Percentiles rank a stretch among this genome's conserved stretches.
Conservation (phyloP, 2,797 vertebrate genomes). For the Dendrocincla fuliginosa region DNA sequence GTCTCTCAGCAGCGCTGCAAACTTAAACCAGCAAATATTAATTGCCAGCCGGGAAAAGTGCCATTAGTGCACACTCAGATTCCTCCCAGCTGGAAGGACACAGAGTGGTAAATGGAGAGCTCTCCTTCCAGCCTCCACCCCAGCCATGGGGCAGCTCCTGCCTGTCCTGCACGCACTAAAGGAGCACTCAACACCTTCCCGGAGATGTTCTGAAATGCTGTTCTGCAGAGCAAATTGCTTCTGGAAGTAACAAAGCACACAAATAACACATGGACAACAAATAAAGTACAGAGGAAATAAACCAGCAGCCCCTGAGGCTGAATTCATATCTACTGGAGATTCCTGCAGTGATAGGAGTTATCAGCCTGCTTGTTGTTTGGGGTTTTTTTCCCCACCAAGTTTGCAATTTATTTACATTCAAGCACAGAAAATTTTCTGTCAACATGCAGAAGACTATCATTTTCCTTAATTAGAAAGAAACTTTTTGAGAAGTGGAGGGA, state of each 20-base stretch:
- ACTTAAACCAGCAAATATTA: slow-evolving; percentile 16
- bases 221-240: not conserved
- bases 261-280: not conserved
- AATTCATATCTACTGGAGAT: not conserved
- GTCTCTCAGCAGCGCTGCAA: not conserved
- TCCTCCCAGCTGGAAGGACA: slow-evolving; percentile 26
- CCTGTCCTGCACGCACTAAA: not conserved
- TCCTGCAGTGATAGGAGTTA: not conserved
- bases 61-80: not conserved
- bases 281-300: slow-evolving; percentile 6
- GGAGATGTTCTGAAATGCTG: not conserved
- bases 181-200: not conserved
- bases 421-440: not conserved
- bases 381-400: not conserved
- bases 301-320: not conserved
- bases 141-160: not conserved
- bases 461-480: not conserved
- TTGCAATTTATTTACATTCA: not conserved
- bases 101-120: not conserved
- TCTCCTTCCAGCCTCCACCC: not conserved
- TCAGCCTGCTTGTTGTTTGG: not conserved
- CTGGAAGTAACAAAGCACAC: not conserved
- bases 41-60: slow-evolving; percentile 36
- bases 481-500: not conserved
- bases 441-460: not conserved